Base-by-base conservation (phyloP, 2,113 vertebrate genomes). In the Paradisaea rubra region DNA sequence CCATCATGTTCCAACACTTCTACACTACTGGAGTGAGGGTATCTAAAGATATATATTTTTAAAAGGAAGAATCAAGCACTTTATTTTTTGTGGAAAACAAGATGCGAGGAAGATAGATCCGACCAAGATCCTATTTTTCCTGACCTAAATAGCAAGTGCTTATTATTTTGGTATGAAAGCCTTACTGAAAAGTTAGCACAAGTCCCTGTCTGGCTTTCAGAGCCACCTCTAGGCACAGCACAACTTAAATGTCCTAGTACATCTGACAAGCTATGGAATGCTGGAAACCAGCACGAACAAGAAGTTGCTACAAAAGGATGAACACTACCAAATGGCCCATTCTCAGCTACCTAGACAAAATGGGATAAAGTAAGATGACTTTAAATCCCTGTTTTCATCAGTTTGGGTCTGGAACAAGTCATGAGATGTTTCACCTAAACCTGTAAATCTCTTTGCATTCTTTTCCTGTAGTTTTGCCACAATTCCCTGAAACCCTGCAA, bases 161-260 rank as follows among this genome's bases (percentile, higher is more conserved):
- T 94, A 91, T 95, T 96, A 91, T 94, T 96, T 94, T 97, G 93
- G 37, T 93, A 91, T 70, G 81, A 56, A 86, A 66, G 30, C 44
- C 54, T 88, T 95, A 82, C 88, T 93, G 89, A 88, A 81, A 88
- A 81, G 64, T 70, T 91, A 56, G 71, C 94, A 89, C 59, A 77
- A 91, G 59, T 70, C 71, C 81, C 78, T 63, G 45, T 83, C 47
- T 89, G 91, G 88, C 76, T 91, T 53, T 86, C 74, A 60, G 88
- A 94, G 91, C 85, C 79, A 49, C 44, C 47, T 80, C 47, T 94
- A 91, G 53, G 85, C 64, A 96, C 68, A 86, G 92, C 93, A 95
- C 88, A 95, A 91, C 83, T 94, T 66, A 66, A 74, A 88, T 37
- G 30, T 68, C 54, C 30, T 77, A 15, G 39, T 76, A 41, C 9